Evolutionary conservation across 2,113 vertebrate genomes (phyloP), one percentile per base, ranked within the genome.

Genomic region (Paracanthobrama guichenoti): DNA sequence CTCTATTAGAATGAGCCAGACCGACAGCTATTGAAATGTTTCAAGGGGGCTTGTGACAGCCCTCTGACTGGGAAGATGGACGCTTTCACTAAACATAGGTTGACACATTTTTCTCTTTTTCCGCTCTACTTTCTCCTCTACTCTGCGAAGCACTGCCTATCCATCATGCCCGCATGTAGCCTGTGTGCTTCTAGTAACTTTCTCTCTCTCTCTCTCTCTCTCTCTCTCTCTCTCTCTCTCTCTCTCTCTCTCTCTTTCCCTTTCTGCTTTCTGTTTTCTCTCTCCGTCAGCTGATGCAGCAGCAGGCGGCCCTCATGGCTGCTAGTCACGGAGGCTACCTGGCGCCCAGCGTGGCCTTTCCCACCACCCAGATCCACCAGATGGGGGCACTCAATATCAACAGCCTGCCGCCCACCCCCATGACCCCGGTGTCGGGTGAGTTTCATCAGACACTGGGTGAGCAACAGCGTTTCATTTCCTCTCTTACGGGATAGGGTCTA

Each of bases 321-420:
- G 96, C 97, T 77, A 97, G 96, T 86, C 96, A 98, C 0, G 96
- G 97, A 89, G 97, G 96, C 93, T 99, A 99, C 93, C 93, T 99
- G 93, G 96, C 96, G 74, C 98, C 98, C 0, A 95, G 96, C 6
- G 93, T 99, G 91, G 93, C 97, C 84, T 98, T 98, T 82, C 97
- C 98, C 3, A 94, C 97, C 4, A 97, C 96, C 69, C 97, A 99
- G 91, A 97, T 99, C 92, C 98, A 99, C 92, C 98, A 99, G 94
- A 98, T 99, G 62, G 98, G 97, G 4, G 96, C 98, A 18, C 95
- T 99, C 93, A 98, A 96, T 93, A 96, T 99, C 90, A 98, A 97
- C 4, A 97, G 96, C 90, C 96, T 99, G 89, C 97, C 96, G 0
- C 94, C 95, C 83, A 86, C 96, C 0, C 93, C 97, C 69, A 94